These are phyloP conservation scores for Scopus umbretta DNA, from an alignment of 2,113 vertebrate species.

Conservation along the genomic window DNA sequence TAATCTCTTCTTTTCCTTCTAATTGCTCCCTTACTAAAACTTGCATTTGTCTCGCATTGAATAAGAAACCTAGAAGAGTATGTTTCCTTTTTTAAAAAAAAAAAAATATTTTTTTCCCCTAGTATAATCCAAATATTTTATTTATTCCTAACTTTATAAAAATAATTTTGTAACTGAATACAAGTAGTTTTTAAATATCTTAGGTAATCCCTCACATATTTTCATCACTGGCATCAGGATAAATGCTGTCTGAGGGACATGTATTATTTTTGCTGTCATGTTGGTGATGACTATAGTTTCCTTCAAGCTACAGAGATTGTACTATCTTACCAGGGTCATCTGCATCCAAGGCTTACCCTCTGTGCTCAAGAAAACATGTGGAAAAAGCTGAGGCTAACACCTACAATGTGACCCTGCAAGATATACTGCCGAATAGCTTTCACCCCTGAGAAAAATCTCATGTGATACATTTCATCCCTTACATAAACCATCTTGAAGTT, in stretches of 20 bases:
- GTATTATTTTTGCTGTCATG: neutral
- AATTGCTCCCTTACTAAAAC: neutral
- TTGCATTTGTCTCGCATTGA: neutral
- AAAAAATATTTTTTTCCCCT: fast-evolving
- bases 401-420: neutral
- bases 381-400: neutral
- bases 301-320: neutral
- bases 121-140: neutral
- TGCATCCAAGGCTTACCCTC: neutral
- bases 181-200: neutral
- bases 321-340: neutral
- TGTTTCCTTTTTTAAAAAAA: no score
- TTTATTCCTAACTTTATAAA: neutral
- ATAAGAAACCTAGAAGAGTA: neutral
- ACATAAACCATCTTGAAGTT: neutral
- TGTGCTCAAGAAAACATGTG: neutral
- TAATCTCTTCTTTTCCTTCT: neutral
- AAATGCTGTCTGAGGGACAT: neutral
- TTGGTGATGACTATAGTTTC: neutral
- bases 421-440: neutral
- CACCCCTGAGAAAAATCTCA: neutral
- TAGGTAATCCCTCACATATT: neutral
- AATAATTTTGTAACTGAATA: neutral
- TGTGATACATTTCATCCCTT: neutral
- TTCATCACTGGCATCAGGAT: neutral